These are phyloP conservation scores for Venusia cambrica DNA, from an alignment of 2,888 invertebrate species.

Conservation along the genomic window DNA sequence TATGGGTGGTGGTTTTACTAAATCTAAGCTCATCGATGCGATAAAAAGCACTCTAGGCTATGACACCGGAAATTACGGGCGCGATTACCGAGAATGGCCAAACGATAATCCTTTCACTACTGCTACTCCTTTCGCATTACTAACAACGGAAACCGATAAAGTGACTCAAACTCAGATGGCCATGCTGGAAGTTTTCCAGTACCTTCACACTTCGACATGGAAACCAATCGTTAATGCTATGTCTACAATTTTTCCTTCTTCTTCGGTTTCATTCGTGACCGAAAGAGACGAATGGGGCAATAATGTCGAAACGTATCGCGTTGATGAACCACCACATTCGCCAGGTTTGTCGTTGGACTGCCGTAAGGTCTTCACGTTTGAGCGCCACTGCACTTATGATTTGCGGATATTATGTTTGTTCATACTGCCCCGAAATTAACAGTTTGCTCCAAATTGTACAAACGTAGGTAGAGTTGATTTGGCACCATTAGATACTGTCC, in stretches of 20 bases:
- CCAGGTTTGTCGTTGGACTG: conserved; percentile 79
- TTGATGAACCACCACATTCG: conserved; percentile 77
- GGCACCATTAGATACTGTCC: conserved; percentile 17
- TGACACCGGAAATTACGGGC: conserved; percentile 61
- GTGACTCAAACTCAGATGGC: conserved; percentile 74
- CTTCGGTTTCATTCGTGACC: conserved; percentile 55
- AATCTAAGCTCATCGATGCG: conserved; percentile 75
- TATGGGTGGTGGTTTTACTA: conserved; percentile 70
- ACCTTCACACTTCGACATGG: conserved; percentile 72
- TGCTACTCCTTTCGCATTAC: conserved; percentile 67
- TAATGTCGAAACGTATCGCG: conserved; percentile 74
- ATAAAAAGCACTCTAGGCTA: conserved; percentile 75
- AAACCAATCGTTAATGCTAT: conserved; percentile 69
- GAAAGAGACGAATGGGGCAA: conserved; percentile 74
- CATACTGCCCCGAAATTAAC: conserved; percentile 14
- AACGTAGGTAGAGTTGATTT: conserved; percentile 21
- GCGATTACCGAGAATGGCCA: conserved; percentile 70
- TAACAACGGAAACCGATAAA: conserved; percentile 68
- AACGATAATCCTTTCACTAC: conserved; percentile 78
- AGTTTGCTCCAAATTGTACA: conserved; percentile 15
- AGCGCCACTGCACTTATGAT: conserved; percentile 67
- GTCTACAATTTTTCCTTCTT: conserved; percentile 58
- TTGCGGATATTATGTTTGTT: conserved; percentile 43
- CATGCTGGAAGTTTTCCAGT: conserved; percentile 77
- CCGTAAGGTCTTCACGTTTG: conserved; percentile 57